Evolutionary conservation across 2,888 invertebrate species (phyloP), one percentile per base, ranked within the genome.

Genomic region (Sycophila texana): DNA sequence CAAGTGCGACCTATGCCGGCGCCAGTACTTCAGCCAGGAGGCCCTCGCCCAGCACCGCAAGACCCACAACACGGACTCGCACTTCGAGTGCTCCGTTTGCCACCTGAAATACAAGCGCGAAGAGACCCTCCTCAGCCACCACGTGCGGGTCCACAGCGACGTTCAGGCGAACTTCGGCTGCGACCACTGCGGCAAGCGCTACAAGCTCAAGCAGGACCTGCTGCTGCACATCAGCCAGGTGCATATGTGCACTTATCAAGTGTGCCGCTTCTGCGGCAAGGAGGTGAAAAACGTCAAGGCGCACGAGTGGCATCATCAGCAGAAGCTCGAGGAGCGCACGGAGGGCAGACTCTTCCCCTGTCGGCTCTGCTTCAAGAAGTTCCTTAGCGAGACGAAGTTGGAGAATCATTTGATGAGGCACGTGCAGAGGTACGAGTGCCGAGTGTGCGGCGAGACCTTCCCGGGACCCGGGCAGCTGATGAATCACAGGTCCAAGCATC

Each of bases 131-230:
- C 74, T 72, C 58, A 61, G 12, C 13, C 81, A 83, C 47, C 18
- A 30, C 22, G 61, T 80, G 12, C 66, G 80, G 12, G 77, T 68
- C 20, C 83, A 83, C 80, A 77, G 74, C 51, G 60, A 80, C 57
- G 47, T 80, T n/a, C 73, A 81, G n/a, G 30, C 81, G 0, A 78
- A 58, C 22, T 65, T 77, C 13, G 81, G 83, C n/a, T 88, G 88
- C 82, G 85, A 87, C 18, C 84, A 83, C 22, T 88, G 88, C 55
- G 85, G 84, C 0, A 88, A 88, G 68, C 86, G 84, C 75, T 88
- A 87, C 78, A 88, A 88, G 65, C 87, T 89, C 13, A 88, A 87
- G 39, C 86, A 88, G 4, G 88, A 89, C 68, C 83, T 88, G 82
- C 83, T 86, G 53, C 82, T 88, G 0, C 89, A 89, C 58, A 79